Base-by-base conservation (phyloP, 2,797 vertebrate genomes). In the Meda fulgida region DNA sequence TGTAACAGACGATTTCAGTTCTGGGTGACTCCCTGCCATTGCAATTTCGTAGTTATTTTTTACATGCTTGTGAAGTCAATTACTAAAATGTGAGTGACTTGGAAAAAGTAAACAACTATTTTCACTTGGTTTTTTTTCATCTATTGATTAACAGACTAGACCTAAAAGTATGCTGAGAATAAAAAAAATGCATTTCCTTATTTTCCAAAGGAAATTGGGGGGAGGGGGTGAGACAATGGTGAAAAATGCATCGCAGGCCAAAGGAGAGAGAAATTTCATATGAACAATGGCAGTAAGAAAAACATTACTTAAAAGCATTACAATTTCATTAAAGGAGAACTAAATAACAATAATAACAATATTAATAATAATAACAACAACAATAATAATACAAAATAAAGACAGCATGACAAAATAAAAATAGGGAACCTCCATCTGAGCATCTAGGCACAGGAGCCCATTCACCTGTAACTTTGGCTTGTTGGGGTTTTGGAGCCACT, bases 401-500 rank as follows among this genome's bases (percentile, higher is more conserved):
- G 36, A 79, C 38, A 86, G 66, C 89, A 90, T 92, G 93, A 93
- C 93, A 89, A 90, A 91, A 94, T 90, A 93, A 94, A 95, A 94
- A 91, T 90, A 92, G 89, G 93, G 85, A 90, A 89, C 88, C 87
- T 81, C 83, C 69, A 77, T 80, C 77, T 87, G 83, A 87, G 83
- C 78, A 75, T 76, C n/a, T 80, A 86, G 84, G 85, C 85, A 81
- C 88, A 83, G 88, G 89, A 88, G 91, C 93, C 94, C 94, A 93
- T 92, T 99, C 96, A 99, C 97, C 97, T 97, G 96, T 97, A 99
- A 95, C 97, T 99, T 96, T 99, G 98, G 97, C 97, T 99, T 95
- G 96, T 98, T 92, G 97, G 96, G 92, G 97, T 97, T 97, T 99
- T 99, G 93, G 97, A 97, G 96, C 96, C 95, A 91, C 97, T 96